Conservation (phyloP, 1,140 invertebrate species). For the Pseudoatta argentina region DNA sequence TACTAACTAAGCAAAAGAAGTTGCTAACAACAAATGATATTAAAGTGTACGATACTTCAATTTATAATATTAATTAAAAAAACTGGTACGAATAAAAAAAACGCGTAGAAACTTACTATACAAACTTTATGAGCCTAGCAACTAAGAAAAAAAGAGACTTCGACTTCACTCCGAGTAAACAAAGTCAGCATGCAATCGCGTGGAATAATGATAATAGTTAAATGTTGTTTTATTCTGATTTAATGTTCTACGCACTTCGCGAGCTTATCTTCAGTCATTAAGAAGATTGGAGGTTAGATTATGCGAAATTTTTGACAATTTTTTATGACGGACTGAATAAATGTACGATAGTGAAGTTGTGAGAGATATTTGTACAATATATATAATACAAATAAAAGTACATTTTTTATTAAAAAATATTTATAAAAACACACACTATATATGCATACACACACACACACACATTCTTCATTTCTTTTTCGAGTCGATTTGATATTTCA, state of each 20-base stretch:
- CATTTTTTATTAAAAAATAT: no score
- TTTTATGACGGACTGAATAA: no score
- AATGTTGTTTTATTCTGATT: neutral
- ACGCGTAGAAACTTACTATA: neutral
- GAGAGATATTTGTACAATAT: no score
- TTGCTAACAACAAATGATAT: neutral
- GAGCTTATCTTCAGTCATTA: slow-evolving; percentile 7
- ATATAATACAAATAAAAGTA: no score
- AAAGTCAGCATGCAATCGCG: neutral
- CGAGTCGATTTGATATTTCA: no score
- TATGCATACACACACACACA: no score
- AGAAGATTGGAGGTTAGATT: neutral
- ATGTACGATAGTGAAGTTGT: no score
- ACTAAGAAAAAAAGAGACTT: neutral
- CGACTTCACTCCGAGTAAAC: slow-evolving; percentile 1
- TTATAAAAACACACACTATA: no score
- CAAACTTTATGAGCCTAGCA: neutral
- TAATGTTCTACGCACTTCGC: neutral
- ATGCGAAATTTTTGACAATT: no score
- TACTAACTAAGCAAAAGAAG: neutral
- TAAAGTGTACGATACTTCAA: neutral
- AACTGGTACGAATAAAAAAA: neutral
- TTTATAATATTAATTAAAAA: neutral
- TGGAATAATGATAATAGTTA: neutral
- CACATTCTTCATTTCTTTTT: no score